Conservation (phyloP, 2,113 vertebrate genomes). For the Cariama cristata region DNA sequence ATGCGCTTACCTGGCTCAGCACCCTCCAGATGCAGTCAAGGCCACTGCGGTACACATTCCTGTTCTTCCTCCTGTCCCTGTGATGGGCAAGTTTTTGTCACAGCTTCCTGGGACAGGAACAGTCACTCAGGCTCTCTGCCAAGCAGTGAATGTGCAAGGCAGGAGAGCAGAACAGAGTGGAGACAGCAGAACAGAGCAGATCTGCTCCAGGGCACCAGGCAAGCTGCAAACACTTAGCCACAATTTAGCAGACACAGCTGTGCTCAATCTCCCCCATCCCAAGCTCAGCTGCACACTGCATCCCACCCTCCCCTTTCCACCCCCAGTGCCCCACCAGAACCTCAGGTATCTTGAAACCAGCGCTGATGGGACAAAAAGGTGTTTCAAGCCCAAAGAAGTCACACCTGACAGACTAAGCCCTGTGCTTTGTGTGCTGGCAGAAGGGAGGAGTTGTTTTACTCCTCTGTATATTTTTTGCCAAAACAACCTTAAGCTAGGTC, state of each 20-base stretch:
- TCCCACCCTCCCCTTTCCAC: background rate
- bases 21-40: background rate
- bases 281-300: background rate
- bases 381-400: background rate
- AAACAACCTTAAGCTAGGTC: background rate
- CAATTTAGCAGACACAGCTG: background rate
- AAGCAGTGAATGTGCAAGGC: background rate
- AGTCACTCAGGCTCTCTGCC: background rate
- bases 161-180: background rate
- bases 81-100: background rate
- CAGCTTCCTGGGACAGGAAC: background rate
- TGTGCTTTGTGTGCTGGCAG: background rate
- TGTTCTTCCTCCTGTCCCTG: background rate
- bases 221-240: background rate
- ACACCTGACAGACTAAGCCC: background rate
- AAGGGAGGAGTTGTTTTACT: background rate
- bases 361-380: background rate
- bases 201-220: background rate
- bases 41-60: fast-evolving
- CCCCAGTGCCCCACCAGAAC: background rate
- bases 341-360: background rate
- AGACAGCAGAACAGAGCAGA: background rate
- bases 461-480: background rate
- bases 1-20: background rate
- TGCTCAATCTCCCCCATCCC: fast-evolving